phyloP scores from a whole-genome alignment of 2,113 vertebrate genomes.

The Mesitornis unicolor region DNA sequence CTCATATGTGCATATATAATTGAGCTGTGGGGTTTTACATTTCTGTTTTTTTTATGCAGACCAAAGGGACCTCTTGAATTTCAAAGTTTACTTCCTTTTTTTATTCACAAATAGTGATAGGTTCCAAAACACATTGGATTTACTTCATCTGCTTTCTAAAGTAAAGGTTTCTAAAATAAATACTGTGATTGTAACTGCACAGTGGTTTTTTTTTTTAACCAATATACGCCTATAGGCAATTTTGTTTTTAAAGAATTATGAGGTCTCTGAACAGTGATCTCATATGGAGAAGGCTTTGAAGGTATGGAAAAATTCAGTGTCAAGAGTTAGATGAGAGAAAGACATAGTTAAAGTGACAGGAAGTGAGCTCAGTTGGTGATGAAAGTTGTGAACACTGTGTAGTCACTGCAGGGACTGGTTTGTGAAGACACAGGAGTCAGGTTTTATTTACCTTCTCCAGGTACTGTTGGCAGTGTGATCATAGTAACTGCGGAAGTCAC shows the following conservation, averaged over 20 bases:
- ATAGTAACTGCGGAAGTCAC: background rate
- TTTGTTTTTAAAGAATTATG: background rate
- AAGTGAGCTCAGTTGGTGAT: background rate
- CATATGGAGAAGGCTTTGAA: background rate
- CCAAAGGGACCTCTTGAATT: background rate
- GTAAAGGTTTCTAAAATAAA: background rate
- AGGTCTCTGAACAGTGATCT: background rate
- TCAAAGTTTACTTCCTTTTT: background rate
- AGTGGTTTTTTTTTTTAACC: background rate
- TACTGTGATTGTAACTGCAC: background rate
- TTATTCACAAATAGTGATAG: background rate
- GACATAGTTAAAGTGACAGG: background rate
- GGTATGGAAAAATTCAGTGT: background rate
- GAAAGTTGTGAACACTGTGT: accelerated
- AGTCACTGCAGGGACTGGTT: background rate
- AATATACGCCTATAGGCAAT: background rate
- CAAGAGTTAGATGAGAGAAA: background rate
- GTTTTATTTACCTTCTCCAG: background rate
- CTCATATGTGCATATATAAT: background rate
- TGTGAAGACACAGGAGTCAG: background rate
- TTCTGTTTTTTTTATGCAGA: background rate
- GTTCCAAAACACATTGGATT: background rate
- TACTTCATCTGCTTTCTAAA: background rate
- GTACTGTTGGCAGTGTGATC: background rate
- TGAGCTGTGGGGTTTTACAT: background rate